Conservation (phyloP, 2,113 vertebrate genomes). For the Trogon surrucura region DNA sequence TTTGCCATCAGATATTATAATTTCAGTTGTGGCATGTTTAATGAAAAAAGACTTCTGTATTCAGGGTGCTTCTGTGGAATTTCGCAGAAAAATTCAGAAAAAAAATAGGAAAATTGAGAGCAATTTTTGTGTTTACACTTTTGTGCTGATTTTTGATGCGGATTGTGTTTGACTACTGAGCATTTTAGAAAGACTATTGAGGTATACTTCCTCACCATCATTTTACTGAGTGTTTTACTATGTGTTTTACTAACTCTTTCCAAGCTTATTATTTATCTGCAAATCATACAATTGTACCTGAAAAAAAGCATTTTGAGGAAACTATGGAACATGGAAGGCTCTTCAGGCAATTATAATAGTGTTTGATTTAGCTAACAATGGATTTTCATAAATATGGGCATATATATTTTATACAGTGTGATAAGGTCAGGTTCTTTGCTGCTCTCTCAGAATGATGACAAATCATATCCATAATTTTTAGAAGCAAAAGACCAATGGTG, state of each 20-base stretch:
- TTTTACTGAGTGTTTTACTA: background rate
- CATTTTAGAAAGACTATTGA: background rate
- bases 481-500: background rate
- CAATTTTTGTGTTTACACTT: background rate
- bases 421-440: background rate
- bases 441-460: background rate
- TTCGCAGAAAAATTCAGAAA: background rate
- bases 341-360: background rate
- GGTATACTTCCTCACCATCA: background rate
- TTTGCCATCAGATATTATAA: background rate
- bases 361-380: background rate
- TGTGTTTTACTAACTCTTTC: background rate
- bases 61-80: background rate
- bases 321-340: background rate
- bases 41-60: background rate
- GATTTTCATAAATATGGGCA: background rate
- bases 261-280: background rate
- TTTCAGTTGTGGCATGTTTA: background rate
- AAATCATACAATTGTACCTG: background rate
- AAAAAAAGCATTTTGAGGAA: background rate
- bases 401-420: background rate
- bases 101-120: background rate
- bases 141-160: background rate
- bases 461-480: background rate
- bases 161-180: too few relatives aligned